Conservation (phyloP, 2,888 invertebrate species). For the Trichacis sp. region DNA sequence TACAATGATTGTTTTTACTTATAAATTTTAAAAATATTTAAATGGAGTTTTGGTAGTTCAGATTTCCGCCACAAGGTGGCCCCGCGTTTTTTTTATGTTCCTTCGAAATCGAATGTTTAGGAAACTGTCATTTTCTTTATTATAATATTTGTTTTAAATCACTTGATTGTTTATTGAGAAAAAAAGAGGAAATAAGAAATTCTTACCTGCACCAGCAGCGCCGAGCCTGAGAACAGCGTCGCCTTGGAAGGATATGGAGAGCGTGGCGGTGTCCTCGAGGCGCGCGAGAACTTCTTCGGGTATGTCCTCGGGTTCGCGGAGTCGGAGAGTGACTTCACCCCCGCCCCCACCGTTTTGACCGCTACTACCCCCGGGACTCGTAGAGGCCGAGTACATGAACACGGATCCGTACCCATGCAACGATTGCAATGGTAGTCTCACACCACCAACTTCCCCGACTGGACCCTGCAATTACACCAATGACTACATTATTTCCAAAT, state of each 20-base stretch:
- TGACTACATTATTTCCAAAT: neutral
- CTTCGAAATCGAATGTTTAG: no score
- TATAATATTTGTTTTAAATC: no score
- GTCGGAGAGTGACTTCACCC: slow-evolving; percentile 66
- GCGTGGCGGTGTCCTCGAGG: slow-evolving; percentile 67
- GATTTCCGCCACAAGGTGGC: no score
- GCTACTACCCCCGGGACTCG: slow-evolving; percentile 64
- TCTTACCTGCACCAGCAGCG: slow-evolving; percentile 63
- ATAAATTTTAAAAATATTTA: no score
- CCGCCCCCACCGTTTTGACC: slow-evolving; percentile 59
- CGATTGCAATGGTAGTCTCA: slow-evolving; percentile 66
- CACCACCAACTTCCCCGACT: slow-evolving; percentile 67
- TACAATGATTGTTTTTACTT: no score
- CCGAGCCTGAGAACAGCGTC: slow-evolving; percentile 67
- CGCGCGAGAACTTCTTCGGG: slow-evolving; percentile 67
- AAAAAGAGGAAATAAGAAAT: no score
- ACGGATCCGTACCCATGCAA: slow-evolving; percentile 68
- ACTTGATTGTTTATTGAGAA: no score
- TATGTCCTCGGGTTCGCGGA: slow-evolving; percentile 68
- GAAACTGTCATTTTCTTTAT: no score
- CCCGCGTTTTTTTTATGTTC: no score
- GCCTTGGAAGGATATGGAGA: slow-evolving; percentile 66
- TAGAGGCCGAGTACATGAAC: slow-evolving; percentile 68
- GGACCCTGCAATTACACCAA: slow-evolving; percentile 59
- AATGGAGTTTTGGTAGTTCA: no score